phyloP scores from a whole-genome alignment of 2,113 vertebrate species.

The Junco hyemalis region DNA sequence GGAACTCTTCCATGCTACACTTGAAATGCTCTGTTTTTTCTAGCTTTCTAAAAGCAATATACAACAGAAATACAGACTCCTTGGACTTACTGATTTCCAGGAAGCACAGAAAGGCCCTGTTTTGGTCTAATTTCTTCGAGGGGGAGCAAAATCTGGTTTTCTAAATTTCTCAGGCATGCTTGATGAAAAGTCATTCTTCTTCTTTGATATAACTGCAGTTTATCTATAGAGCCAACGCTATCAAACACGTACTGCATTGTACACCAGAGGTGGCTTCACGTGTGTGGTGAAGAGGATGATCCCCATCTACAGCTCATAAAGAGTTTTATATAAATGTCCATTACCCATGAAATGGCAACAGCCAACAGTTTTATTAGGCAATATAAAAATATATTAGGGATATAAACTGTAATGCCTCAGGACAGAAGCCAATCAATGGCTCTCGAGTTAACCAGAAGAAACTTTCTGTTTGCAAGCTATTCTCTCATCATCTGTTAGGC shows the following conservation, averaged over 20 bases:
- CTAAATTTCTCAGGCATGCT: neutral
- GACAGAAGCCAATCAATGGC: constrained; percentile 52
- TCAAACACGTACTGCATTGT: constrained; percentile 4
- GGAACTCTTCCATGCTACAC: neutral
- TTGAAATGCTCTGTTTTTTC: neutral
- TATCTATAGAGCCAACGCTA: neutral
- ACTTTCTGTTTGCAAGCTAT: neutral
- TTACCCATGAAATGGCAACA: constrained; percentile 56
- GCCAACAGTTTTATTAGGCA: constrained; percentile 62
- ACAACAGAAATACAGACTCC: neutral
- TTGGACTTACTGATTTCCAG: neutral
- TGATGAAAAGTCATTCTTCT: neutral
- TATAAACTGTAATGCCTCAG: constrained; percentile 60
- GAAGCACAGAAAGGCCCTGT: neutral
- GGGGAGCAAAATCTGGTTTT: neutral
- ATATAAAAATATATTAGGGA: constrained; percentile 65
- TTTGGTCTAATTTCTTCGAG: neutral
- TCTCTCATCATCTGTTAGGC: neutral
- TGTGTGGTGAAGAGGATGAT: constrained; percentile 45
- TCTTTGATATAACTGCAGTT: neutral
- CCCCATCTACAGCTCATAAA: constrained; percentile 59
- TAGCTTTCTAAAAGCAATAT: neutral
- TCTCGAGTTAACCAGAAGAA: constrained; percentile 34
- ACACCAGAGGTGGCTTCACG: neutral
- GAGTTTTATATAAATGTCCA: constrained; percentile 55